Evolutionary conservation across 1,140 invertebrate species (phyloP).

Genomic region (Artemia franciscana): DNA sequence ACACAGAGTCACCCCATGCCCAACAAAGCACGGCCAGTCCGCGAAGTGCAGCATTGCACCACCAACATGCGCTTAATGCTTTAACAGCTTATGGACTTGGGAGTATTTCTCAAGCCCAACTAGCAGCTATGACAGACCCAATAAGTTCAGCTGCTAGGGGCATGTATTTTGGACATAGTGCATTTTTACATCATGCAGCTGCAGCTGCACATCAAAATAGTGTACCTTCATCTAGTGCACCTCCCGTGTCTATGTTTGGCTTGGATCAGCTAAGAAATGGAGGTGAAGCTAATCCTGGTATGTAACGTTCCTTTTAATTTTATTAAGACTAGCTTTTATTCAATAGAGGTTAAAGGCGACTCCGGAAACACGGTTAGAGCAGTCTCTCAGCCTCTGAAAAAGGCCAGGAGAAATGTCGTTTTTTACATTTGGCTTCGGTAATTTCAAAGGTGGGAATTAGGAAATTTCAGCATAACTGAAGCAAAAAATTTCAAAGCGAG

Average conservation of each 20-base stretch:
- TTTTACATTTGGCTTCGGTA: too few species aligned
- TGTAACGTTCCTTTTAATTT: too few species aligned
- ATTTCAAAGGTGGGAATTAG: too few species aligned
- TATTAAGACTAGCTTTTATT: too few species aligned
- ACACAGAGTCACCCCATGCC: not conserved
- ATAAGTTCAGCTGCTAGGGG: conserved; percentile 20
- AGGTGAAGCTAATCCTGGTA: not conserved
- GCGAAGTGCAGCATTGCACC: conserved; percentile 14
- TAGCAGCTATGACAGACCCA: conserved; percentile 1
- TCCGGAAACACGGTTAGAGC: too few species aligned
- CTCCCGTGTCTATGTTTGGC: not conserved
- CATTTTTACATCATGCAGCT: conserved; percentile 8
- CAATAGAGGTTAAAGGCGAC: too few species aligned
- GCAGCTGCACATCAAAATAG: conserved; percentile 2
- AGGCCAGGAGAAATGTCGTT: too few species aligned
- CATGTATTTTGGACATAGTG: conserved; percentile 16
- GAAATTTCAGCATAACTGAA: too few species aligned
- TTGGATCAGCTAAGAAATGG: not conserved
- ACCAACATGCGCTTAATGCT: conserved; percentile 13
- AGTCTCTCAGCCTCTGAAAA: too few species aligned
- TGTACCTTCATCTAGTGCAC: not conserved
- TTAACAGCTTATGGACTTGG: conserved; percentile 12
- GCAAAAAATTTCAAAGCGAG: too few species aligned
- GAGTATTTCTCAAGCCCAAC: conserved; percentile 15
- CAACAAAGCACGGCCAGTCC: conserved; percentile 11